A percentile compares a stretch with the other conserved stretches of the same genome.
phyloP scores from a whole-genome alignment of 2,113 vertebrate species.

The Ochotona princeps region DNA sequence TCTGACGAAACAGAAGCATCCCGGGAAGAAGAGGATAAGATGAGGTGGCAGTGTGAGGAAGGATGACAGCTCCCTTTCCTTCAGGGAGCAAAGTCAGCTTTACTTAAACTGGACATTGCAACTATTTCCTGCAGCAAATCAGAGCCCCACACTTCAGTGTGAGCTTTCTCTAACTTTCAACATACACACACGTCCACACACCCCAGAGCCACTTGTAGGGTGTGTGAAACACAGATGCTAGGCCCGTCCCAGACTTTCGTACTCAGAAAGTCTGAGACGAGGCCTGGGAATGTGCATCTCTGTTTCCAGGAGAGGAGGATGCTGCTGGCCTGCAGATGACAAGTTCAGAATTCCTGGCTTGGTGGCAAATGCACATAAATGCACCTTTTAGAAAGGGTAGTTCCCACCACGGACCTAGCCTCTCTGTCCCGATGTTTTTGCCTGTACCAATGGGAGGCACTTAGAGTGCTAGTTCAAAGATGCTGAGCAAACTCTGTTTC shows the following conservation, averaged over 20 bases:
- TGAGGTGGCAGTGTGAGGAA: neutral
- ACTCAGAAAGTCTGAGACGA: neutral
- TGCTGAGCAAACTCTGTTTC: neutral
- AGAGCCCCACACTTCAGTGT: neutral
- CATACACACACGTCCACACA: too few relatives aligned
- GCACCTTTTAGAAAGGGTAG: conserved; percentile 5
- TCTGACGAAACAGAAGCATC: neutral
- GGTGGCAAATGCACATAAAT: neutral
- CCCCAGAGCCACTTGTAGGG: neutral
- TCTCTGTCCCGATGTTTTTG: neutral
- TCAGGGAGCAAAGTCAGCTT: neutral
- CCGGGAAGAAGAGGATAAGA: neutral
- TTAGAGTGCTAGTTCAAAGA: neutral
- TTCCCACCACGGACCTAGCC: neutral
- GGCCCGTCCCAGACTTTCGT: neutral
- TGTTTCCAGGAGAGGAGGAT: neutral
- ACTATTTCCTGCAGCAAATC: neutral
- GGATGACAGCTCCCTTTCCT: neutral
- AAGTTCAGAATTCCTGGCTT: neutral
- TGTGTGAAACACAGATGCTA: neutral
- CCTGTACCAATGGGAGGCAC: neutral
- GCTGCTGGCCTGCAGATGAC: neutral
- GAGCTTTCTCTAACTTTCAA: neutral
- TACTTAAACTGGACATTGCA: neutral
- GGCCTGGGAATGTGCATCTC: neutral